Conservation (phyloP, 2,113 vertebrate genomes). For the Phocoena sinus region DNA sequence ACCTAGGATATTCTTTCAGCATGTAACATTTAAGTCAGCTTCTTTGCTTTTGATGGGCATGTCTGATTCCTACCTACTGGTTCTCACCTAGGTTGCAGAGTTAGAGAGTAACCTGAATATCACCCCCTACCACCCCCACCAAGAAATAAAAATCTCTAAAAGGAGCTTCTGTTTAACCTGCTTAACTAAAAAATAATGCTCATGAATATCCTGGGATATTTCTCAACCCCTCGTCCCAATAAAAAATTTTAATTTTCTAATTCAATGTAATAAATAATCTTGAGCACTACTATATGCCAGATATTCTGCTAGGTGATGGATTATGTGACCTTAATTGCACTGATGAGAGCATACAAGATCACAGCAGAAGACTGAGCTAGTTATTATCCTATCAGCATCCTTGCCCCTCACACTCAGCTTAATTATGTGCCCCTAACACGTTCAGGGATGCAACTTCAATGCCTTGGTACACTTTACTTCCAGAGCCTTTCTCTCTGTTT, state of each 20-base stretch:
- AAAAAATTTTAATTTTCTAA: neutral
- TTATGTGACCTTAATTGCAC: constrained; percentile 4
- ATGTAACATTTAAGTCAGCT: neutral
- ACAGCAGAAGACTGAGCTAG: neutral
- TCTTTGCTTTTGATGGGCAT: neutral
- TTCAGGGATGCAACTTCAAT: neutral
- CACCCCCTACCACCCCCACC: neutral
- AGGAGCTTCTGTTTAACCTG: neutral
- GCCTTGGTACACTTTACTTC: neutral
- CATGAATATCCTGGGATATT: neutral
- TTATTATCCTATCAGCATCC: neutral
- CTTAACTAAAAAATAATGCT: neutral
- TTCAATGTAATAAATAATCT: neutral
- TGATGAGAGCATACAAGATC: neutral
- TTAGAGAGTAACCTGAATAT: neutral
- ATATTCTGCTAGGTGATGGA: neutral
- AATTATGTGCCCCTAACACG: neutral
- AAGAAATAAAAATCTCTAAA: neutral
- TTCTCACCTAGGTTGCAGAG: neutral
- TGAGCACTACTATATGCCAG: neutral
- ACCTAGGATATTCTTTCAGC: neutral
- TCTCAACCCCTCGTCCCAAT: neutral
- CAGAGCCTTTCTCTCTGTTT: neutral
- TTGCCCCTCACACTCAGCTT: neutral
- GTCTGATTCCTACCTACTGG: neutral